A percentile compares a stretch with the other conserved stretches of the same genome.
These are phyloP conservation scores for Intellagama lesueurii DNA, from an alignment of 2,797 vertebrate species.

Conservation along the genomic window DNA sequence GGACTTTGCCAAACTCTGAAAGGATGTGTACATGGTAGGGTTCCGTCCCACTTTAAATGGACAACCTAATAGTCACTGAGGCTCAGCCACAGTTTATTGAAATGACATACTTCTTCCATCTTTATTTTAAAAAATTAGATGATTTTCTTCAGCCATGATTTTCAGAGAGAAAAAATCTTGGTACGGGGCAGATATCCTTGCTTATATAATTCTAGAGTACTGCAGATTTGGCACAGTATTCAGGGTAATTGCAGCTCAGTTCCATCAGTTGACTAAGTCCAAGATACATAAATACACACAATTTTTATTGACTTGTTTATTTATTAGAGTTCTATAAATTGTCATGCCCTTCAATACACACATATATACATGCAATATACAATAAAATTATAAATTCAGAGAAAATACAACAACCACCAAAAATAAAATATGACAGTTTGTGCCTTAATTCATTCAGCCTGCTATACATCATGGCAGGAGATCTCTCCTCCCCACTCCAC, in stretches of 20 bases:
- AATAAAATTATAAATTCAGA: not conserved
- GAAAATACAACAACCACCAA: not conserved
- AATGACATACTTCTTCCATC: not conserved
- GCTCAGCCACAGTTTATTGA: not conserved
- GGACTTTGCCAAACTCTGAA: too few species aligned
- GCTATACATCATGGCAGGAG: not conserved
- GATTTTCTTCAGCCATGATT: too few species aligned
- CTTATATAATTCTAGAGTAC: not conserved
- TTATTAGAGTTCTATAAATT: not conserved
- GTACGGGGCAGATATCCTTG: not conserved
- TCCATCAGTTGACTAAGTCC: not conserved
- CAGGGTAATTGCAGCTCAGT: not conserved
- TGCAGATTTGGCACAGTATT: not conserved
- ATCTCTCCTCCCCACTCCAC: too few species aligned
- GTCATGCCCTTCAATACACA: not conserved
- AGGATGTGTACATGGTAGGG: not conserved
- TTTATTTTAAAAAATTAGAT: not conserved
- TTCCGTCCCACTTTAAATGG: not conserved
- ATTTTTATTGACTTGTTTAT: not conserved
- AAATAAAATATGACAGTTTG: not conserved
- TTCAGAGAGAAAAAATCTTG: not conserved
- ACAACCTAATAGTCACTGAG: not conserved
- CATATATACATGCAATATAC: not conserved
- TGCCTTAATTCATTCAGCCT: not conserved
- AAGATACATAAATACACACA: not conserved